A percentile compares a stretch with the other conserved stretches of the same genome.
Evolutionary conservation across 2,113 vertebrate genomes (phyloP).

Genomic region (mouse (Mus musculus)): DNA sequence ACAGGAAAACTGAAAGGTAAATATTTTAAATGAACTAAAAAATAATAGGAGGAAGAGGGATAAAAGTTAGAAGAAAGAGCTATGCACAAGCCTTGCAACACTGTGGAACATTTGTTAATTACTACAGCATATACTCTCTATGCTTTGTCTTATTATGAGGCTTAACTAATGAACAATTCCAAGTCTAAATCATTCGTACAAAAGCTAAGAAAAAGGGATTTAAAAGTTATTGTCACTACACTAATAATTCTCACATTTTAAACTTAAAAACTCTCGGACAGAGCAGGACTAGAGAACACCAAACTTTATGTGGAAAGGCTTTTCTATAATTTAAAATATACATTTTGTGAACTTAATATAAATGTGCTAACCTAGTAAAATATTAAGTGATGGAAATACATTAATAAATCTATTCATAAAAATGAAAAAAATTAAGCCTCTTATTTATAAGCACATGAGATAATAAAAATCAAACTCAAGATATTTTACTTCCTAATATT

Average conservation of each 20-base stretch:
- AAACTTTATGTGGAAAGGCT: constrained; percentile 10
- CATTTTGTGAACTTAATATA: not conserved
- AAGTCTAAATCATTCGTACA: constrained; percentile 5
- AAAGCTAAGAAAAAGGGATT: not conserved
- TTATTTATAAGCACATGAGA: constrained; percentile 15
- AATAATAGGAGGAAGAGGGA: not conserved
- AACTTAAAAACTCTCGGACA: constrained; percentile 17
- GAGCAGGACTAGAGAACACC: not conserved
- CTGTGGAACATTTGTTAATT: not conserved
- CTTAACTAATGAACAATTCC: constrained; percentile 22
- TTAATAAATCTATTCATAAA: constrained; percentile 16
- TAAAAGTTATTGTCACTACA: not conserved
- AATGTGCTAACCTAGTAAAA: not conserved
- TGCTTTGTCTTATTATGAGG: not conserved
- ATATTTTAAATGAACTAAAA: constrained; percentile 36
- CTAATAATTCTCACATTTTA: not conserved
- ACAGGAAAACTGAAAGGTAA: not conserved
- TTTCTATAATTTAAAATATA: not conserved
- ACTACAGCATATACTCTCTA: not conserved
- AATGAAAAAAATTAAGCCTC: constrained; percentile 37
- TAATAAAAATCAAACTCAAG: not conserved
- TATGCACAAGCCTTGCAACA: not conserved
- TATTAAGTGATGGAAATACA: not conserved
- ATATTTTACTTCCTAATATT: constrained; percentile 22
- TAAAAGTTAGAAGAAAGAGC: constrained; percentile 8